phyloP scores from a whole-genome alignment of 2,113 vertebrate species.

The Vanacampus margaritifer region DNA sequence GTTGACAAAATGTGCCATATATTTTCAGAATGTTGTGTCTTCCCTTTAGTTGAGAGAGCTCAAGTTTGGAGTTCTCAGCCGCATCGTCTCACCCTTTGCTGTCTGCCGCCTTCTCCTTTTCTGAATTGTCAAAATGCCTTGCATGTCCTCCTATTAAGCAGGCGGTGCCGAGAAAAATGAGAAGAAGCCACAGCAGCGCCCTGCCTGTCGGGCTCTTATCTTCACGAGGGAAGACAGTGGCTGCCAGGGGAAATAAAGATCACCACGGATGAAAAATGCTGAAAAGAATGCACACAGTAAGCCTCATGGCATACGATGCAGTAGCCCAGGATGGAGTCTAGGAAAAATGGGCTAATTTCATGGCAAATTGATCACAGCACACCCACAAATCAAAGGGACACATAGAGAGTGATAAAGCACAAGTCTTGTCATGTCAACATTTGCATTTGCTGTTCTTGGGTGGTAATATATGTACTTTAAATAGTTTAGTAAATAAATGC shows the following conservation, averaged over 20 bases:
- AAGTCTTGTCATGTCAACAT: slow-evolving; percentile 24
- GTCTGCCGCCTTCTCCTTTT: not conserved
- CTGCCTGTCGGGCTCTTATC: slow-evolving; percentile 30
- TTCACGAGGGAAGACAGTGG: slow-evolving; percentile 13
- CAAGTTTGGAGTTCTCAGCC: slow-evolving; percentile 2
- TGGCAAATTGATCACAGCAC: slow-evolving; percentile 13
- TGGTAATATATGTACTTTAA: not conserved
- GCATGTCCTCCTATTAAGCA: slow-evolving; percentile 20
- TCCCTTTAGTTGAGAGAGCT: slow-evolving; percentile 20
- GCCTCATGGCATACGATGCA: slow-evolving; percentile 25
- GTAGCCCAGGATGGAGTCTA: slow-evolving; percentile 15
- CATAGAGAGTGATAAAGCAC: slow-evolving; percentile 17
- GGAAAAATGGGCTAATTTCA: slow-evolving; percentile 40
- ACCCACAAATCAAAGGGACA: slow-evolving; percentile 23
- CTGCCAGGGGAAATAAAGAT: slow-evolving; percentile 38
- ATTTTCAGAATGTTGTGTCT: not conserved
- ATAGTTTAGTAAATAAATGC: not conserved
- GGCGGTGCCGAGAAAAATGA: slow-evolving; percentile 20
- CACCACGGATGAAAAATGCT: slow-evolving; percentile 25
- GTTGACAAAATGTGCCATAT: not conserved
- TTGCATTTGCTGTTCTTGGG: slow-evolving; percentile 4
- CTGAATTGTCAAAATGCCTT: slow-evolving; percentile 26
- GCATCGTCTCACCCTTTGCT: not conserved
- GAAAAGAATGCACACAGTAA: slow-evolving; percentile 18
- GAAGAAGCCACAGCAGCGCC: slow-evolving; percentile 12